phyloP scores from a whole-genome alignment of 1,140 invertebrate species.

The Portunus trituberculatus region DNA sequence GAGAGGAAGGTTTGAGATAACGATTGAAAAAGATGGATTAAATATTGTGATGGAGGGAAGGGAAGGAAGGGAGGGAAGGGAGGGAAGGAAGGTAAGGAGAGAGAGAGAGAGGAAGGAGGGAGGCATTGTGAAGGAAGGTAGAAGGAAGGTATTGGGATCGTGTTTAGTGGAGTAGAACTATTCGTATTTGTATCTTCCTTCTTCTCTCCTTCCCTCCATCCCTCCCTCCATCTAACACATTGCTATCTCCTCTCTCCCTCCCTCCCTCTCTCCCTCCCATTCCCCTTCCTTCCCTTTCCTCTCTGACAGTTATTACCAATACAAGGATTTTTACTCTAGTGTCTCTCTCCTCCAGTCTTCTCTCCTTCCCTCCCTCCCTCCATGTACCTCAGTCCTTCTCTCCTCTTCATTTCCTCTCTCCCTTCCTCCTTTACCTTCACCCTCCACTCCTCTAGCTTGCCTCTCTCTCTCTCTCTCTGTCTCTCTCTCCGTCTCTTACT shows the following conservation, averaged over 20 bases:
- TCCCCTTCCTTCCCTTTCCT: neutral
- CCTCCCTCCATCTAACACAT: no score
- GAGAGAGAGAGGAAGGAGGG: neutral
- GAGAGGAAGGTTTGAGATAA: neutral
- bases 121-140: neutral
- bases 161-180: neutral
- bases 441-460: no score
- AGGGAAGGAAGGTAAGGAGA: neutral
- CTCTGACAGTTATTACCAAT: neutral
- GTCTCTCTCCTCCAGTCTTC: neutral
- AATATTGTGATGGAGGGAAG: neutral
- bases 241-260: no score
- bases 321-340: neutral
- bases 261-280: no score
- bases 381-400: no score
- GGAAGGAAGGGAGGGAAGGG: neutral
- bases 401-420: no score
- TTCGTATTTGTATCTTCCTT: neutral
- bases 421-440: no score
- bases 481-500: no score
- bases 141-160: neutral
- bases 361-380: no score
- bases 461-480: no score
- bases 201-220: no score
- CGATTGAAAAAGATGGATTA: neutral